Evolutionary conservation across 2,113 vertebrate genomes (phyloP).

Genomic region (Marcusenius ussheri): DNA sequence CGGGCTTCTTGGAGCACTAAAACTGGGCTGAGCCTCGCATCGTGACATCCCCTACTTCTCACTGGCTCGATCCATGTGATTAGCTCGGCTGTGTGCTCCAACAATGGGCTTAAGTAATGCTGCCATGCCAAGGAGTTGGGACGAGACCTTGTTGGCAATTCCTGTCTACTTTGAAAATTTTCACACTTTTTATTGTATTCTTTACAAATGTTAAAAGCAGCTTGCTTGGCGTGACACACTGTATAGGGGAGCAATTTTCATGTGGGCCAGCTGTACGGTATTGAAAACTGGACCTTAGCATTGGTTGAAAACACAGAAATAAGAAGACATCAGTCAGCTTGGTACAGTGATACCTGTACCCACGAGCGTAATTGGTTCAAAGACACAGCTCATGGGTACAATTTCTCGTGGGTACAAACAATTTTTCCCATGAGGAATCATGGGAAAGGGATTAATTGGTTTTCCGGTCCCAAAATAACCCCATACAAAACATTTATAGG

Average conservation of each 20-base stretch:
- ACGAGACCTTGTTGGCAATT: neutral
- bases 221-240: neutral
- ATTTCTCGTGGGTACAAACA: too few species aligned
- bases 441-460: too few species aligned
- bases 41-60: neutral
- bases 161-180: neutral
- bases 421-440: too few species aligned
- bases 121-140: neutral
- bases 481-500: too few species aligned
- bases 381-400: too few species aligned
- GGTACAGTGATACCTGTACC: neutral
- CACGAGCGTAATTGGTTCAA: too few species aligned
- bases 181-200: neutral
- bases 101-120: neutral
- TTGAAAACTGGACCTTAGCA: neutral
- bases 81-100: neutral
- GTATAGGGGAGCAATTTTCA: neutral
- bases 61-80: neutral
- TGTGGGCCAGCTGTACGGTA: neutral
- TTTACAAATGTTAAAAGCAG: neutral
- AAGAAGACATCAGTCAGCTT: neutral
- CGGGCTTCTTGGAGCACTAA: neutral
- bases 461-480: too few species aligned
- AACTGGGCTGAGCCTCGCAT: neutral
- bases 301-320: neutral